Conservation (phyloP, 1,140 invertebrate species). For the Drosophila subpulchrella region DNA sequence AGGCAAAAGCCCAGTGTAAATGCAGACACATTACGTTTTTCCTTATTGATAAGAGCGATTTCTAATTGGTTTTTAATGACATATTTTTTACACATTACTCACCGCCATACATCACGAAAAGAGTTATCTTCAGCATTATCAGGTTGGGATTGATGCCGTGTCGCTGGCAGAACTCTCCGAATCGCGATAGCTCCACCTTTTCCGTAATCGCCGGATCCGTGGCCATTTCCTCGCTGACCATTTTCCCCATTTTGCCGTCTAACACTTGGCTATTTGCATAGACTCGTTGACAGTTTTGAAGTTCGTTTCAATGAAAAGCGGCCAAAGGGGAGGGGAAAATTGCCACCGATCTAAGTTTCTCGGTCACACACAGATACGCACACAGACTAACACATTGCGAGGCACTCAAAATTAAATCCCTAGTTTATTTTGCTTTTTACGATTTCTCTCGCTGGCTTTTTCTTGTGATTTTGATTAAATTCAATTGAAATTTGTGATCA, state of each 20-base stretch:
- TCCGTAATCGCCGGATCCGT: slow-evolving; percentile 62
- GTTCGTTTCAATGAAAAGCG: slow-evolving; percentile 73
- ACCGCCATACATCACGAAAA: slow-evolving; percentile 93
- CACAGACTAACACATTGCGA: slow-evolving; percentile 35
- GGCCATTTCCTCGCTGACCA: slow-evolving; percentile 74
- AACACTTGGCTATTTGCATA: slow-evolving; percentile 38
- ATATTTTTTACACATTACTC: slow-evolving; percentile 54
- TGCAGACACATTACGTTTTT: slow-evolving; percentile 2
- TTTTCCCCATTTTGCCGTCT: slow-evolving; percentile 58
- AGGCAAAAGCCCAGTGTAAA: slow-evolving; percentile 21
- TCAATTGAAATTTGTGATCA: slow-evolving; percentile 82
- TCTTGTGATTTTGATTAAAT: slow-evolving; percentile 83
- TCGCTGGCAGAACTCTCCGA: slow-evolving; percentile 77
- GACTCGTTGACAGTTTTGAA: slow-evolving; percentile 62
- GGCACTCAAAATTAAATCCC: slow-evolving; percentile 74
- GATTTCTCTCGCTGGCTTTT: slow-evolving; percentile 54
- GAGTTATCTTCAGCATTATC: slow-evolving; percentile 91
- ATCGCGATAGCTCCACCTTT: slow-evolving; percentile 72
- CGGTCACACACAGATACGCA: slow-evolving; percentile 61
- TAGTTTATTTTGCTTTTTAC: slow-evolving; percentile 44
- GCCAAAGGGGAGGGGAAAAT: slow-evolving; percentile 5
- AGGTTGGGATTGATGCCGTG: slow-evolving; percentile 89
- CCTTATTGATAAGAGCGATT: slow-evolving; percentile 13
- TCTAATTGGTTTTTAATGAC: slow-evolving; percentile 69
- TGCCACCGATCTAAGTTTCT: slow-evolving; percentile 67